Evolutionary conservation across 2,888 invertebrate genomes (phyloP).

Genomic region (Idaea straminata): DNA sequence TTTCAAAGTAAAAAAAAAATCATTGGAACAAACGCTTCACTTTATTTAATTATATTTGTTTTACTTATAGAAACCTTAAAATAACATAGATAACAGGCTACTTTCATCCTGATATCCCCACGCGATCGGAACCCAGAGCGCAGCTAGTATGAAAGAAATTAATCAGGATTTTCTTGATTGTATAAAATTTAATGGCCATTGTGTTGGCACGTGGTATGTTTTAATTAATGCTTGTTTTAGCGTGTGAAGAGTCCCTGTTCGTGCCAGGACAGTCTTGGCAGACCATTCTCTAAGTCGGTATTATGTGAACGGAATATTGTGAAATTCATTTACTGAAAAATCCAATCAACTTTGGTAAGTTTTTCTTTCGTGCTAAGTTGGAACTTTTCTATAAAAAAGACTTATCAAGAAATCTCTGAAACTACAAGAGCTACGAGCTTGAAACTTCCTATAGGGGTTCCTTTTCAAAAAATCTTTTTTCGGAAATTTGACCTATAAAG

Average conservation of each 20-base stretch:
- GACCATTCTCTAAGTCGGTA: conserved; percentile 44
- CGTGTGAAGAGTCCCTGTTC: conserved; percentile 34
- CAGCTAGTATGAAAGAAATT: conserved; percentile 3
- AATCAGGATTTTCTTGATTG: conserved; percentile 3
- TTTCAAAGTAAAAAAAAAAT: too few relatives aligned
- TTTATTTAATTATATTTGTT: too few relatives aligned
- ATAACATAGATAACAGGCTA: too few relatives aligned
- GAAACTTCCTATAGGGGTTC: too few relatives aligned
- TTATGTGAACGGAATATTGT: conserved; percentile 57
- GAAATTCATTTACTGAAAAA: conserved; percentile 52
- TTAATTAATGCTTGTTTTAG: conserved; percentile 60
- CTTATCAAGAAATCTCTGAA: too few relatives aligned
- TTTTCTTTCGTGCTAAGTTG: background rate
- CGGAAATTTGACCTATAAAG: too few relatives aligned
- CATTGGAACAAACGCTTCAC: too few relatives aligned
- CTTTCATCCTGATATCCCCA: too few relatives aligned
- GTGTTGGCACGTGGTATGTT: conserved; percentile 43
- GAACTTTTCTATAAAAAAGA: background rate
- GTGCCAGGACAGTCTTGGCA: conserved; percentile 53
- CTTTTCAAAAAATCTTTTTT: too few relatives aligned
- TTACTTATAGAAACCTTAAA: too few relatives aligned
- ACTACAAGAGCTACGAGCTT: too few relatives aligned
- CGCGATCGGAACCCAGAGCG: background rate
- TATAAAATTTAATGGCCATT: conserved; percentile 2
- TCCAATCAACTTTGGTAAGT: conserved; percentile 35